phyloP scores from a whole-genome alignment of 2,797 vertebrate genomes.

The Semotilus atromaculatus region DNA sequence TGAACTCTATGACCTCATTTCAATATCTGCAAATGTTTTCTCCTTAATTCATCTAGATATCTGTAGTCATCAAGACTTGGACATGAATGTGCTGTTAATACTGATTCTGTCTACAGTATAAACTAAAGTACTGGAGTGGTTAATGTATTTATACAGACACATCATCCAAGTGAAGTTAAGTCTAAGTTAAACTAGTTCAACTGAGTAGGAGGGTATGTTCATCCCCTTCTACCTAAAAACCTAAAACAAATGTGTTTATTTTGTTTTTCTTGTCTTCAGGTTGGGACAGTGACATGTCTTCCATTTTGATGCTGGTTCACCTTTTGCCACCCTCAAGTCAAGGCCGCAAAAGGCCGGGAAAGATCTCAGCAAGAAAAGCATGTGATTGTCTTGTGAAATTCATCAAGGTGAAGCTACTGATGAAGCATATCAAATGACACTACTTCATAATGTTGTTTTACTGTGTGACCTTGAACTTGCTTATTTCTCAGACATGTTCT shows the following conservation, averaged over 20 bases:
- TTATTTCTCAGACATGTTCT: too few relatives aligned
- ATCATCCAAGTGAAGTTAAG: slow-evolving; percentile 4
- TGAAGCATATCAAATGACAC: background rate
- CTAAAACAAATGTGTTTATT: too few relatives aligned
- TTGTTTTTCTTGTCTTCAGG: slow-evolving; percentile 20
- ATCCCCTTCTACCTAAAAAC: background rate
- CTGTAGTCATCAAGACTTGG: background rate
- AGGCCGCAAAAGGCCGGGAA: slow-evolving; percentile 43
- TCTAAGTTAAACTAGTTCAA: background rate
- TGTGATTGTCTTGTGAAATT: background rate
- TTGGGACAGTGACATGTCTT: slow-evolving; percentile 58
- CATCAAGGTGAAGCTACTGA: background rate
- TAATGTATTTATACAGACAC: background rate
- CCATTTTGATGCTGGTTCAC: slow-evolving; percentile 54
- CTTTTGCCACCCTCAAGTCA: slow-evolving; percentile 58
- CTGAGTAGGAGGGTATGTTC: background rate
- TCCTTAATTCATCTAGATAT: background rate
- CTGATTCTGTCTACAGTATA: background rate
- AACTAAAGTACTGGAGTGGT: background rate
- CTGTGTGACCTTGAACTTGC: too few relatives aligned
- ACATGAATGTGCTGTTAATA: background rate
- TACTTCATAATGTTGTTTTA: too few relatives aligned
- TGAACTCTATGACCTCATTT: background rate
- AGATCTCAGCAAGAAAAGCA: slow-evolving; percentile 49
- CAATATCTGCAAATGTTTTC: background rate